phyloP scores from a whole-genome alignment of 2,113 vertebrate genomes.

The Tetrao urogallus region DNA sequence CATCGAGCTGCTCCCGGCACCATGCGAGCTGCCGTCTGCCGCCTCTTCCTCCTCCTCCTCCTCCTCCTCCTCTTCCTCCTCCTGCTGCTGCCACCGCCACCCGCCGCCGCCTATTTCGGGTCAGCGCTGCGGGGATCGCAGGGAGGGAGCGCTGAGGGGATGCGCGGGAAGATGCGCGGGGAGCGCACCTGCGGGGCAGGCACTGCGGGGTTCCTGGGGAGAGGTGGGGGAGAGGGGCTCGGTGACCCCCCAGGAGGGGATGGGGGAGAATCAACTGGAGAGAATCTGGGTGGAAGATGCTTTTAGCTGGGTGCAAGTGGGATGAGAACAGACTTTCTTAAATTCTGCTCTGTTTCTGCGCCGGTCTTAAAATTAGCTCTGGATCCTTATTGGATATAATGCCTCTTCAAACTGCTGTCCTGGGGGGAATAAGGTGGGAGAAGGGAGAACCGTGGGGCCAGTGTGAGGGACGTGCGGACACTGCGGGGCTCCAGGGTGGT shows the following conservation, averaged over 20 bases:
- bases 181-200: background rate
- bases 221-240: background rate
- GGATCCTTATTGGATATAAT: rapidly evolving
- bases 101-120: constrained; percentile 92
- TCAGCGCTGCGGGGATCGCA: constrained; percentile 75
- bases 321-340: rapidly evolving
- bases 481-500: background rate
- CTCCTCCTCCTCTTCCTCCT: constrained; percentile 76
- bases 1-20: constrained; percentile 79
- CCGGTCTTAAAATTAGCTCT: background rate
- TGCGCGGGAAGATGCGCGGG: background rate
- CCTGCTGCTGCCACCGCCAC: constrained; percentile 66
- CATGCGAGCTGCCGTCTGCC: constrained; percentile 87
- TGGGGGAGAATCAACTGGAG: rapidly evolving
- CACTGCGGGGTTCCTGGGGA: background rate
- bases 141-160: background rate
- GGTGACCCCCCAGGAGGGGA: background rate
- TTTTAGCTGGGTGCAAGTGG: background rate
- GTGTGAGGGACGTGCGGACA: too few species aligned
- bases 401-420: background rate
- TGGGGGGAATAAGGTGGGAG: background rate
- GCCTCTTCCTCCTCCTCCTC: constrained; percentile 83
- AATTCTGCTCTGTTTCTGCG: rapidly evolving
- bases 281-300: background rate
- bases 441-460: background rate